Evolutionary conservation across 2,797 vertebrate species (phyloP).

Genomic region (Brachyrhaphis roseni): DNA sequence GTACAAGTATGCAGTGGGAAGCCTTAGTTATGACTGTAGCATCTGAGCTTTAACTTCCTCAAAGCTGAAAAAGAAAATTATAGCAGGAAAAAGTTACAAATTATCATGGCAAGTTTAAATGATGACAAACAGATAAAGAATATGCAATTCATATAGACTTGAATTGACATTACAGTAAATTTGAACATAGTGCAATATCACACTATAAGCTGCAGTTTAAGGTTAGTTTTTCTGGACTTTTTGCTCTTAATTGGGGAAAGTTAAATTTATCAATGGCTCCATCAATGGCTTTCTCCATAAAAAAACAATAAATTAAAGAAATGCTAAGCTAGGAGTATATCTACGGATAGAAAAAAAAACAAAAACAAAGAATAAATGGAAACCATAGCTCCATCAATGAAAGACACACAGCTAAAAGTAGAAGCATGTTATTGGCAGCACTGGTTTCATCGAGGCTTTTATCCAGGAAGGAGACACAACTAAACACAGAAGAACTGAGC

Average conservation of each 20-base stretch:
- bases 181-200: neutral
- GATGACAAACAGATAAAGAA: neutral
- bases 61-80: neutral
- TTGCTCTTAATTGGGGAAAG: neutral
- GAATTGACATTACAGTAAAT: neutral
- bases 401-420: neutral
- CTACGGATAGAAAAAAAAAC: neutral
- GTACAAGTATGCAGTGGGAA: conserved; percentile 24
- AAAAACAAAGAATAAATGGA: neutral
- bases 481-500: neutral
- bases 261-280: neutral
- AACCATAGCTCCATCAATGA: neutral
- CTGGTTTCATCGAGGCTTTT: neutral
- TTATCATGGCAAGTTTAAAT: neutral
- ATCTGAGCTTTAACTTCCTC: neutral
- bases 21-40: conserved; percentile 29
- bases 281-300: neutral
- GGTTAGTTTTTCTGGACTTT: neutral
- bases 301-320: neutral
- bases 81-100: neutral
- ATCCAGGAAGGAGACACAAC: neutral
- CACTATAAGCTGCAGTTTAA: neutral
- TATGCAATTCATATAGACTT: neutral
- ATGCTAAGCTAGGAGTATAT: neutral
- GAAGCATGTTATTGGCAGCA: neutral